Base-by-base conservation (phyloP, 2,113 vertebrate species). In the Coreoperca whiteheadi region DNA sequence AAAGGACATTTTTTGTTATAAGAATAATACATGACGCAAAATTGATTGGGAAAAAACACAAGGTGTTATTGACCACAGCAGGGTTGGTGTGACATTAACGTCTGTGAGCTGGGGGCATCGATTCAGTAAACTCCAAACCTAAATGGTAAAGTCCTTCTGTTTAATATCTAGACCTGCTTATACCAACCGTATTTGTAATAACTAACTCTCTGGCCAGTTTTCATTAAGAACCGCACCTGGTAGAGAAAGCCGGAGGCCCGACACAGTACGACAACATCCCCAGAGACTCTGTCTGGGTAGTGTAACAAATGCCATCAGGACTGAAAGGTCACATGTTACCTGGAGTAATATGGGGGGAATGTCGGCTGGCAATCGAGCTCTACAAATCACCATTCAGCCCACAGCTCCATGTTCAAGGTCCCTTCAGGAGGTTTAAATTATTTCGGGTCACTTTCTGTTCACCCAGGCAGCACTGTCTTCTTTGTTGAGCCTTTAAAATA, bases 261-360 rank as follows among this genome's bases (percentile, higher is more conserved):
- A 11, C 8, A 43, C 50, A 69, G 81, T 61, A 63, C 67, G 64
- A 5, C 65, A 65, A 1, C 74, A 6, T 75, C 79, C 80, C 73
- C 48, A 4, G 67, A 81, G 70, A 77, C 69, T n/a, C 50, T n/a
- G 72, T 67, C 61, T 78, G 53, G 59, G 60, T 14, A 8, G 66
- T 41, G 72, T 59, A 76, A 66, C 74, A n/a, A 64, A 82, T 71
- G 67, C 18, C 67, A 21, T 61, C 67, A 48, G 51, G 14, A 64
- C 59, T 51, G 68, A 79, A 88, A 88, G 81, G 81, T 84, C 72
- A 74, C 75, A 59, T 67, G 75, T 82, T 86, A 89, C 88, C 88
- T 73, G 88, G 25, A 85, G 85, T 78, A 32, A 84, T 57, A 66
- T 14, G 32, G 57, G 71, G 43, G 59, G 2, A n/a, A 25, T 68